A percentile compares a stretch with the other conserved stretches of the same genome.
Conservation (phyloP, 2,797 vertebrate genomes). For the Chiloscyllium punctatum region DNA sequence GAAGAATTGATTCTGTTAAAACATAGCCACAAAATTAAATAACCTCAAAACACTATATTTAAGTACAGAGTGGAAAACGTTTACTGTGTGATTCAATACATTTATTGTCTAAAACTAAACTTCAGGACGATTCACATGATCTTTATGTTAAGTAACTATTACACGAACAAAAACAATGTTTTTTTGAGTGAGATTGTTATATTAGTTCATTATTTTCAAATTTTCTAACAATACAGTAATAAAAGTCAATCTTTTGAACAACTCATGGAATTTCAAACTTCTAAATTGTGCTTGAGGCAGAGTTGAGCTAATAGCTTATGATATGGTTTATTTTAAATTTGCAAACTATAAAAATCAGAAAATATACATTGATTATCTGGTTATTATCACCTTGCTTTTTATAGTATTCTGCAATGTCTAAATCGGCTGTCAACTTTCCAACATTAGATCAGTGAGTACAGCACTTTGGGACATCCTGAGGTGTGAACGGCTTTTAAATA, state of each 20-base stretch:
- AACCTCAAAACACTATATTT: background rate
- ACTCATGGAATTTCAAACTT: background rate
- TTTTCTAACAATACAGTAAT: background rate
- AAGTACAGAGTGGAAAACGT: background rate
- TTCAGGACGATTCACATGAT: background rate
- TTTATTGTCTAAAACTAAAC: background rate
- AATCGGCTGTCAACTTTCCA: background rate
- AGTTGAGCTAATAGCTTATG: background rate
- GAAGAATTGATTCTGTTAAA: conserved; percentile 61
- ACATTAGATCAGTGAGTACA: background rate
- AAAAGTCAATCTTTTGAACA: background rate
- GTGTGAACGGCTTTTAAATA: background rate
- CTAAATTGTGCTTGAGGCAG: background rate
- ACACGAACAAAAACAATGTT: background rate
- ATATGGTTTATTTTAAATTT: background rate
- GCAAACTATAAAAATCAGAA: background rate
- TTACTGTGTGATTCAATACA: background rate
- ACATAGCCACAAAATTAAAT: conserved; percentile 22
- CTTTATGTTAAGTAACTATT: background rate
- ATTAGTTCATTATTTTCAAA: background rate
- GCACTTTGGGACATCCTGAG: background rate
- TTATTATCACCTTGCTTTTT: background rate
- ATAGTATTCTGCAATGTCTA: background rate
- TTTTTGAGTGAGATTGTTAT: background rate
- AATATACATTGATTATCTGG: background rate